Percentiles rank a stretch among this genome's conserved stretches.
These are phyloP conservation scores for Emys orbicularis DNA, from an alignment of 2,797 vertebrate genomes.

Conservation along the genomic window DNA sequence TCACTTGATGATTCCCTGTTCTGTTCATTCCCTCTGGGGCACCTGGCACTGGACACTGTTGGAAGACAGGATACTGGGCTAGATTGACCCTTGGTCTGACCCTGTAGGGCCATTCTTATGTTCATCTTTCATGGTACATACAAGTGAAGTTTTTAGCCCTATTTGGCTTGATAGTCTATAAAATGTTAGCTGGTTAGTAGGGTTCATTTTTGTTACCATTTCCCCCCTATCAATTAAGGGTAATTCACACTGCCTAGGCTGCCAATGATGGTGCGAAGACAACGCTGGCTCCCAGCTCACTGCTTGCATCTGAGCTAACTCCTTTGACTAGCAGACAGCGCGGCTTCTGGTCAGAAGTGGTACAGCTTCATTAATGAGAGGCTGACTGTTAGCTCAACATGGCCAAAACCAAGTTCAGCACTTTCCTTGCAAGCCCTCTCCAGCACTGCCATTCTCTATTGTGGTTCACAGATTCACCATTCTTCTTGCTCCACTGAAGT, in stretches of 20 bases:
- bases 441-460: background rate
- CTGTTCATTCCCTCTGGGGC: too few relatives aligned
- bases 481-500: background rate
- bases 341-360: background rate
- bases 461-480: background rate
- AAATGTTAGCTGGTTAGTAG: background rate
- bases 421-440: background rate
- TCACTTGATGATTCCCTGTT: too few relatives aligned
- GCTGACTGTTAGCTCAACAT: background rate
- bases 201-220: background rate
- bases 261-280: background rate
- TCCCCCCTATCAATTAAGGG: background rate
- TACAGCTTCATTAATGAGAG: background rate
- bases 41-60: too few relatives aligned
- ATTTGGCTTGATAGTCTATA: background rate
- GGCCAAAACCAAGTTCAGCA: too few relatives aligned
- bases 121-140: background rate
- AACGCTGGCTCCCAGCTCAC: background rate
- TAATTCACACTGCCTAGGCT: background rate
- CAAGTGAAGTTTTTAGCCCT: background rate
- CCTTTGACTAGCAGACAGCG: background rate
- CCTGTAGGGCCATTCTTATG: too few relatives aligned
- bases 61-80: too few relatives aligned
- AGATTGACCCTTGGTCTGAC: too few relatives aligned
- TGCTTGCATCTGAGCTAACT: background rate